Evolutionary conservation across 2,113 vertebrate species (phyloP).

Genomic region (Lontra canadensis): DNA sequence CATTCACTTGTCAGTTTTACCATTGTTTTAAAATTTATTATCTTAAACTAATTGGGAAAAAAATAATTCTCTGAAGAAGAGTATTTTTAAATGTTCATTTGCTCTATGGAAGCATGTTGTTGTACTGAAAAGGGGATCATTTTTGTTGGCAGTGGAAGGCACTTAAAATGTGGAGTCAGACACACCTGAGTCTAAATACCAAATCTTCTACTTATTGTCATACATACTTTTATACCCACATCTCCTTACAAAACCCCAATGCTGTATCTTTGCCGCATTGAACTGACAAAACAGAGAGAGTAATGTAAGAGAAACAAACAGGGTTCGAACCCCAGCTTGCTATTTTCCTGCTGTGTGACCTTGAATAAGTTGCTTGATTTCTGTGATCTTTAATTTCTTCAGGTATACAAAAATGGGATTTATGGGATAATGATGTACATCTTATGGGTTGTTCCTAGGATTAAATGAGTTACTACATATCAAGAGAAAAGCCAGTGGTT

Average conservation of each 20-base stretch:
- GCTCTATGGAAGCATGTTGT: neutral
- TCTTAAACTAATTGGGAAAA: neutral
- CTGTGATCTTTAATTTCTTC: neutral
- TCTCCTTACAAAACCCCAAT: neutral
- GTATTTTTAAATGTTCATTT: neutral
- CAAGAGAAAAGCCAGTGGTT: neutral
- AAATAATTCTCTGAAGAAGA: neutral
- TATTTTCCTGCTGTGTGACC: neutral
- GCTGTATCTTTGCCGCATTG: neutral
- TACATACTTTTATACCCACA: neutral
- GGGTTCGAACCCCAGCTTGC: neutral
- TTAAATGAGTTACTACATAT: neutral
- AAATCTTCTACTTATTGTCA: neutral
- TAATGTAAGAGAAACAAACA: neutral
- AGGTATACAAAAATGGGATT: neutral
- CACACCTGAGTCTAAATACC: neutral
- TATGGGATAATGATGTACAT: neutral
- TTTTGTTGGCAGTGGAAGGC: neutral
- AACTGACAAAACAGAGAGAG: neutral
- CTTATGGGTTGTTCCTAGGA: neutral
- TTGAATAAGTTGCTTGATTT: constrained; percentile 8
- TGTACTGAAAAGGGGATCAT: neutral
- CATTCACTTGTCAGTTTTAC: neutral
- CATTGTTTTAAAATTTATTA: neutral
- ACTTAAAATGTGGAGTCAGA: neutral